phyloP scores from a whole-genome alignment of 2,888 invertebrate genomes.

The Nomada goodeniana region DNA sequence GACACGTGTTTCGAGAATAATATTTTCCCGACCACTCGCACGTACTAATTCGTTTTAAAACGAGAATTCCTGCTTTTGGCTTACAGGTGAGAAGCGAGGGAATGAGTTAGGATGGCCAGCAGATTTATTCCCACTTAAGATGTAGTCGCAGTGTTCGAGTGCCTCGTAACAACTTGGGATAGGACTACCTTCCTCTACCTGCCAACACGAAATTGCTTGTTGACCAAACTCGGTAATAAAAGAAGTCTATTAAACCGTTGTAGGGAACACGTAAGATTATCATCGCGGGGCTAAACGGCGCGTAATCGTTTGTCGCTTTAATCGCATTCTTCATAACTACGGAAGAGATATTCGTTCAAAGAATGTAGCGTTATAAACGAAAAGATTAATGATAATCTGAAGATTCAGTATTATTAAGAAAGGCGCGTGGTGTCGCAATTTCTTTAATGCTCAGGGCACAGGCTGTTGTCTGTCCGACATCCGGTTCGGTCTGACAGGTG shows the following conservation, averaged over 20 bases:
- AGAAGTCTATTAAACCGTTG: constrained; percentile 72
- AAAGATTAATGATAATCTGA: not conserved
- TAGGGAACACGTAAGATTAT: constrained; percentile 42
- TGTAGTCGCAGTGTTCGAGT: constrained; percentile 52
- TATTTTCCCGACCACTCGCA: constrained; percentile 14
- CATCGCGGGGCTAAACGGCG: constrained; percentile 33
- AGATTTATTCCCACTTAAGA: constrained; percentile 62
- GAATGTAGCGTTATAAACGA: not conserved
- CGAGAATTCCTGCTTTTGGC: not conserved
- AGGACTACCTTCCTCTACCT: constrained; percentile 72
- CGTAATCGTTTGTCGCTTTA: constrained; percentile 21
- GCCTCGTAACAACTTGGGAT: constrained; percentile 55
- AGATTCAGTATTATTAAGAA: not conserved
- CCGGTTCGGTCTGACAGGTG: constrained; percentile 70
- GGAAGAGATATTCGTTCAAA: not conserved
- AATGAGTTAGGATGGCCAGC: constrained; percentile 43
- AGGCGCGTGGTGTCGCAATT: not conserved
- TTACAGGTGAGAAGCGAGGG: constrained; percentile 23
- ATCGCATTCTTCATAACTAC: not conserved
- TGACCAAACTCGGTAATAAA: constrained; percentile 74
- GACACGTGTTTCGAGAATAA: constrained; percentile 22
- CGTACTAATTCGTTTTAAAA: constrained; percentile 48
- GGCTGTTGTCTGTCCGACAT: constrained; percentile 75
- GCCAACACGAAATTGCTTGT: constrained; percentile 74
- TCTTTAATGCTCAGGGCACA: constrained; percentile 44